Base-by-base conservation (phyloP, 2,113 vertebrate genomes). In the Actinemys pallida region DNA sequence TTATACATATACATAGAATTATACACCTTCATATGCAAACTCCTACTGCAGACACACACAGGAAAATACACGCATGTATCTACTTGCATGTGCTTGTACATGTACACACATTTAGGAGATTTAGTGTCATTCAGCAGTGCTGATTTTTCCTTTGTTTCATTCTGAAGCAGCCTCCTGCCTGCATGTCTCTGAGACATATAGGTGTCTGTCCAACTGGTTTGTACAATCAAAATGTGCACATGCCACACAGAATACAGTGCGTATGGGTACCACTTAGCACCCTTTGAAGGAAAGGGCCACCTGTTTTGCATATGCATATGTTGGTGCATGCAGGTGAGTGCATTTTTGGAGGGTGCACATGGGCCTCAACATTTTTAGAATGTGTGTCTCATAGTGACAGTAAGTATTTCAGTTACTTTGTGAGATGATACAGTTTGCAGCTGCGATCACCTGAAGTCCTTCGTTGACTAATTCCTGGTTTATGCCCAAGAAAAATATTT, bases 71-170 rank as follows among this genome's bases (percentile, higher is more conserved):
- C 3, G 47, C 29, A 35, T 4, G 1, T 10, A 45, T 29, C 2
- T 39, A 0, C 5, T 50, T 47, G 49, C 25, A 24, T 9, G n/a
- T n/a, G 87, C 89, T 83, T 0, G 0, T 1, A 84, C 57, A 14
- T 14, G 75, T 4, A 27, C 42, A 8, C 42, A 16, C 42, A 78
- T 29, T 45, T 29, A 14, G 11, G 39, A 47, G 42, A 78, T 45
- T 78, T 76, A 45, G 42, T 47, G 24, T 45, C 42, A 47, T 47
- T 78, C 75, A 25, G 12, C 42, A 14, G 75, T 16, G 75, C 42
- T 78, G 42, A 45, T 45, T 47, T 47, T 47, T 78, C 42, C 22
- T 47, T 29, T 47, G 42, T 78, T 47, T 25, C 22, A 42, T 76
- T 47, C 42, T 25, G 24, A 78, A 24, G 24, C 25, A 78, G 42